Percentiles rank a stretch among this genome's conserved stretches.
Evolutionary conservation across 2,113 vertebrate species (phyloP).

Genomic region (Crotalus helleri): DNA sequence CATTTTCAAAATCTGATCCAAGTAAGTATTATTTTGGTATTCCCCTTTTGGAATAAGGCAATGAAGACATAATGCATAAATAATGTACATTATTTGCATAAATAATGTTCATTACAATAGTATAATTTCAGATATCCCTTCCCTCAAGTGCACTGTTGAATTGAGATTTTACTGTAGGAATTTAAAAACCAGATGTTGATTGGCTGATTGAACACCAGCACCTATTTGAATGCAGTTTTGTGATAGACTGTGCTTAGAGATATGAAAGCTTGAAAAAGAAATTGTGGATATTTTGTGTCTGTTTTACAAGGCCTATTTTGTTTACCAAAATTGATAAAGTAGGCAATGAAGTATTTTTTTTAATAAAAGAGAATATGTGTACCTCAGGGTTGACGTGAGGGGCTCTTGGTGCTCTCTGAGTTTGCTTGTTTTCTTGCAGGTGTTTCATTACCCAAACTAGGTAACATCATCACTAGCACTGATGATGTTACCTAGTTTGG

Average conservation of each 20-base stretch:
- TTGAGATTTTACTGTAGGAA: background rate
- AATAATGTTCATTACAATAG: background rate
- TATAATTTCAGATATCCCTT: background rate
- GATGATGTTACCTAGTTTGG: too few species aligned
- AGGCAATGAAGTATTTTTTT: background rate
- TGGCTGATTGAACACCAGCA: background rate
- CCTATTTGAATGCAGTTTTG: background rate
- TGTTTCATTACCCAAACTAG: too few species aligned
- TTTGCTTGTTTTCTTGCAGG: too few species aligned
- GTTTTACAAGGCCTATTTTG: background rate
- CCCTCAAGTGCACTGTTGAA: background rate
- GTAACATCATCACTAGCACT: too few species aligned
- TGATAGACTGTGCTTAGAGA: background rate
- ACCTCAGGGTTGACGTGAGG: too few species aligned
- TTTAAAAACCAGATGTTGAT: background rate
- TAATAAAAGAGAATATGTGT: too few species aligned
- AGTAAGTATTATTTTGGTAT: conserved; percentile 75
- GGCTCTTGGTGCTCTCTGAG: too few species aligned
- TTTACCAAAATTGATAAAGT: background rate
- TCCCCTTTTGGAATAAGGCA: background rate
- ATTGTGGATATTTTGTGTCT: background rate
- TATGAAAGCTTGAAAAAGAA: background rate
- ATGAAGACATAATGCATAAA: background rate
- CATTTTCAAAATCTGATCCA: conserved; percentile 94
- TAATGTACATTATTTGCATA: background rate